phyloP scores from a whole-genome alignment of 1,140 invertebrate genomes.

The Scylla paramamosain region DNA sequence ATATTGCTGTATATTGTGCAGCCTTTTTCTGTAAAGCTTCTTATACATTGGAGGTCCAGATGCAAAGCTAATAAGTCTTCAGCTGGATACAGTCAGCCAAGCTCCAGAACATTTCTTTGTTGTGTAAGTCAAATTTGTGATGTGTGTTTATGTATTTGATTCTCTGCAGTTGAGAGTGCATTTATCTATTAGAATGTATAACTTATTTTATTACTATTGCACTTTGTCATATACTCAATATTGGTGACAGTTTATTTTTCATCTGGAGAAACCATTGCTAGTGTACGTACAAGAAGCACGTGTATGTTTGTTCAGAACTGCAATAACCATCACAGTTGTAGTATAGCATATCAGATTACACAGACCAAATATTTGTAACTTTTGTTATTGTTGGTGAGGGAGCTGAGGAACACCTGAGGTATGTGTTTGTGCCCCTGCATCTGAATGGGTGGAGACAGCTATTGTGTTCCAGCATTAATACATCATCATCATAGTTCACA shows the following conservation, averaged over 20 bases:
- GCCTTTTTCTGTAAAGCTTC: too few relatives aligned
- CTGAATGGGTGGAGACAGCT: neutral
- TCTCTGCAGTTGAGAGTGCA: neutral
- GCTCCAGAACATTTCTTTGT: too few relatives aligned
- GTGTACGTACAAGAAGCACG: neutral
- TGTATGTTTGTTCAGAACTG: slow-evolving; percentile 21
- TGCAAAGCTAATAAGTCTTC: too few relatives aligned
- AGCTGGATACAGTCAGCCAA: too few relatives aligned
- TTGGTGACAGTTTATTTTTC: neutral
- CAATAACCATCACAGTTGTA: neutral
- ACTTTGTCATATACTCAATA: neutral
- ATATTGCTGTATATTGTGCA: too few relatives aligned
- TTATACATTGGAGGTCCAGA: too few relatives aligned
- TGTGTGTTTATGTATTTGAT: neutral
- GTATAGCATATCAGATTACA: neutral
- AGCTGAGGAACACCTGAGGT: neutral
- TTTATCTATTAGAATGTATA: neutral
- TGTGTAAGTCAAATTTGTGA: too few relatives aligned
- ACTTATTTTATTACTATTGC: neutral
- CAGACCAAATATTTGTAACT: neutral
- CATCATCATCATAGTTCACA: too few relatives aligned
- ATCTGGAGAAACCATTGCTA: neutral
- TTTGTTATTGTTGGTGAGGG: neutral
- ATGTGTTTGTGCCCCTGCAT: too few relatives aligned
- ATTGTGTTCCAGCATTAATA: neutral